Evolutionary conservation across 1,140 invertebrate genomes (phyloP).

Genomic region (Atta cephalotes): DNA sequence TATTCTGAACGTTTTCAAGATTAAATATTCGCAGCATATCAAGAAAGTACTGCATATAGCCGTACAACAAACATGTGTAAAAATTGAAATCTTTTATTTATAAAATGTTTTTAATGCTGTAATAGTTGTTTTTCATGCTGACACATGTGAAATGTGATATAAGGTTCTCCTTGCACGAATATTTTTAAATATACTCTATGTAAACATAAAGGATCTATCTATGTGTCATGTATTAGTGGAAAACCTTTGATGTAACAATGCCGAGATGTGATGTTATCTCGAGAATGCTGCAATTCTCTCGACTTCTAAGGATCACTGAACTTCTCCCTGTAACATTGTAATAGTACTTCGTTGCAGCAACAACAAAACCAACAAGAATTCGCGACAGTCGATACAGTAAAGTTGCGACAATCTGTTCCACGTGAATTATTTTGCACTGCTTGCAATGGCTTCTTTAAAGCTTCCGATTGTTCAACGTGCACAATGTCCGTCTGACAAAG

Average conservation of each 20-base stretch:
- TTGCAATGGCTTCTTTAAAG: conserved; percentile 50
- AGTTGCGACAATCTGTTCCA: conserved; percentile 57
- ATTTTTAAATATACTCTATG: conserved; percentile 29
- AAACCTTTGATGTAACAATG: conserved; percentile 43
- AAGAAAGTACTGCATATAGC: neutral
- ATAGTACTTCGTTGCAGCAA: conserved; percentile 34
- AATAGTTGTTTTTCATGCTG: neutral
- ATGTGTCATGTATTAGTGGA: neutral
- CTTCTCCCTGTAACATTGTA: conserved; percentile 27
- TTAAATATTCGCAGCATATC: neutral
- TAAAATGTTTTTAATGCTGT: neutral
- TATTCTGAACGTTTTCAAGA: neutral
- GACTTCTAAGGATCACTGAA: conserved; percentile 37
- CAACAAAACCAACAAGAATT: conserved; percentile 34
- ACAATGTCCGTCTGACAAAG: conserved; percentile 47
- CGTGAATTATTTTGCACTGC: conserved; percentile 50
- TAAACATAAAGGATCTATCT: neutral
- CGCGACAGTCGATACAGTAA: conserved; percentile 34
- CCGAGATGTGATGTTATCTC: conserved; percentile 7
- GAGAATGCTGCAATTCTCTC: conserved; percentile 43
- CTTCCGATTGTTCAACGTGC: conserved; percentile 29
- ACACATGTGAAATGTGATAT: neutral
- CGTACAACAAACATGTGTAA: neutral
- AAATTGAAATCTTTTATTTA: conserved; percentile 10
- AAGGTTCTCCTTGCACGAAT: neutral